Evolutionary conservation across 2,888 invertebrate species (phyloP), one percentile per base, ranked within the genome.

Genomic region (Clanis bilineata): DNA sequence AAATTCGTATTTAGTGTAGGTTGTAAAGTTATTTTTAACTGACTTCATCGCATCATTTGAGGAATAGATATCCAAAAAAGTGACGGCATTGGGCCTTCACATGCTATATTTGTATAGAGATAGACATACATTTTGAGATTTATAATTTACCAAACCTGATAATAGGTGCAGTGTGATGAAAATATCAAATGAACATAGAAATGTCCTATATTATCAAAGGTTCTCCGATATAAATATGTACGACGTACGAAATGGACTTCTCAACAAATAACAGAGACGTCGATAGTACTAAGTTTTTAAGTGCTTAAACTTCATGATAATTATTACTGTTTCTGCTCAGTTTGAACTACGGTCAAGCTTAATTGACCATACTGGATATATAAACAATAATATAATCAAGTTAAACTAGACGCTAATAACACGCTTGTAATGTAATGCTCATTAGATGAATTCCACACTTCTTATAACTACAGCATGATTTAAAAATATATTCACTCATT

Each of bases 381-480:
- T 45, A 22, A 23, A 57, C 36, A 67, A 76, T 73, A 77, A 77
- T 74, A 71, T 59, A 85, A 82, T 83, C 86, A 86, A 89, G 86
- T 88, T 83, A 80, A 85, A 84, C 88, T 70, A 69, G 82, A 78
- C 74, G 77, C 72, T 85, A 84, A 87, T 88, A 83, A 82, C 73
- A 82, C 66, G 67, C 75, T 76, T 80, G 76, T 83, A 83, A 87
- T 87, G 85, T 79, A 76, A 77, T 72, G 73, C 75, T 82, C 82
- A 82, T 88, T 88, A 86, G 80, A 82, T 80, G 74, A 73, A 85
- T 86, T 51, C 51, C 28, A n/a, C 51, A 15, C 32, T 51, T 51
- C 28, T 32, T 3, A 32, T 10, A 7, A 7, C 28, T 51, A 51
- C 51, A 51, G 51, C 32, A 32, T 10, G 51, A 28, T 51, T 7